Percentiles rank a stretch among this genome's conserved stretches.
Conservation (phyloP, 2,797 vertebrate species). For the Xenentodon cancila region DNA sequence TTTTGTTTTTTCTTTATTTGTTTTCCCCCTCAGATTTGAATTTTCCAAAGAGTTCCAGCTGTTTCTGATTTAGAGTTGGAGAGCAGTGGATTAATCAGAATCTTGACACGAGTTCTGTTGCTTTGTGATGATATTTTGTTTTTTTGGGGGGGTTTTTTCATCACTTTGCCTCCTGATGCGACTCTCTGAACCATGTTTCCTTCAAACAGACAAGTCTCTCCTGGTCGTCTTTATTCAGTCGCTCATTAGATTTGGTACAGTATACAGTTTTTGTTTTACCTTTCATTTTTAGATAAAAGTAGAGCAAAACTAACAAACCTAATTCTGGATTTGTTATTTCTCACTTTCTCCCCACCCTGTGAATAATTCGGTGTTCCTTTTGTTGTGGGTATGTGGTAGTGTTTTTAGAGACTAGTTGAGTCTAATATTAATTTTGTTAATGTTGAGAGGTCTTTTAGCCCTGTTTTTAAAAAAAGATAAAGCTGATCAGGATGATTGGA, state of each 20-base stretch:
- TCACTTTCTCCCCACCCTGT: conserved; percentile 40
- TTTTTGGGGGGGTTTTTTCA: conserved; percentile 5
- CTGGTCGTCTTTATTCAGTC: conserved; percentile 89
- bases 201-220: conserved; percentile 88
- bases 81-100: conserved; percentile 8
- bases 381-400: conserved; percentile 68
- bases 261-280: conserved; percentile 69
- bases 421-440: not conserved
- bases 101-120: conserved; percentile 11
- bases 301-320: conserved; percentile 70
- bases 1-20: too few species aligned
- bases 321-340: conserved; percentile 45
- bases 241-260: conserved; percentile 89
- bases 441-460: conserved; percentile 16
- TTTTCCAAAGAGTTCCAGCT: too few species aligned
- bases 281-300: conserved; percentile 49
- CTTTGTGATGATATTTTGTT: conserved; percentile 11
- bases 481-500: conserved; percentile 33
- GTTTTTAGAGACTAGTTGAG: conserved; percentile 33
- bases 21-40: too few species aligned
- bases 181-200: conserved; percentile 70
- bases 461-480: conserved; percentile 9
- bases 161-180: conserved; percentile 29
- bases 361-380: conserved; percentile 28
- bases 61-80: too few species aligned